phyloP scores from a whole-genome alignment of 2,797 vertebrate genomes.

The Lagodon rhomboides region DNA sequence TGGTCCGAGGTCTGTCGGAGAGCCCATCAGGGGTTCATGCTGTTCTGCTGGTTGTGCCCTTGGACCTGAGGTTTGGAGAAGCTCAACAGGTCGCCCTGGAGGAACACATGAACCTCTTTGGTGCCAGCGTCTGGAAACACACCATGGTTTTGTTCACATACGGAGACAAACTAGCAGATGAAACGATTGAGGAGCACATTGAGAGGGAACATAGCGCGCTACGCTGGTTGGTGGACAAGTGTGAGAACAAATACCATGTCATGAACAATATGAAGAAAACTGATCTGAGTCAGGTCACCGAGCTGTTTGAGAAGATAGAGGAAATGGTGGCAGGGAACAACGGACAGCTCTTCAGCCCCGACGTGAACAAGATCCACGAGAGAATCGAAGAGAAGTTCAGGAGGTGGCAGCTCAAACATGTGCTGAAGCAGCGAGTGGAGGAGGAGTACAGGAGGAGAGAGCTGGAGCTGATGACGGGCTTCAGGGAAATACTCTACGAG shows the following conservation, averaged over 20 bases:
- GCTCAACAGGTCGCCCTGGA: slow-evolving; percentile 30
- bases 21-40: slow-evolving; percentile 48
- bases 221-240: slow-evolving; percentile 63
- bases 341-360: slow-evolving; percentile 36
- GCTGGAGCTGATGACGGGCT: slow-evolving; percentile 33
- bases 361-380: slow-evolving; percentile 20
- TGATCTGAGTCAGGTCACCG: slow-evolving; percentile 40
- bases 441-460: slow-evolving; percentile 46
- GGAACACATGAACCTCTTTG: slow-evolving; percentile 59
- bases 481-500: slow-evolving; percentile 45
- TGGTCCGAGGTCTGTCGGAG: slow-evolving; percentile 36
- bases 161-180: slow-evolving; percentile 54
- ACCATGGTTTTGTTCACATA: slow-evolving; percentile 67
- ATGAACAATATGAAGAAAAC: slow-evolving; percentile 52
- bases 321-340: slow-evolving; percentile 60
- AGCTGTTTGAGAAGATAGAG: slow-evolving; percentile 70
- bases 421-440: slow-evolving; percentile 40
- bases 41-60: slow-evolving; percentile 62
- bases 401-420: slow-evolving; percentile 33
- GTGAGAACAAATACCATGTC: slow-evolving; percentile 69
- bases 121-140: slow-evolving; percentile 63
- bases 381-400: slow-evolving; percentile 47
- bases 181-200: slow-evolving; percentile 67
- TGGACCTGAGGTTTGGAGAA: slow-evolving; percentile 50
- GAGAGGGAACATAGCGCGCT: slow-evolving; percentile 51